phyloP scores from a whole-genome alignment of 1,140 invertebrate species.

The Orussus abietinus region DNA sequence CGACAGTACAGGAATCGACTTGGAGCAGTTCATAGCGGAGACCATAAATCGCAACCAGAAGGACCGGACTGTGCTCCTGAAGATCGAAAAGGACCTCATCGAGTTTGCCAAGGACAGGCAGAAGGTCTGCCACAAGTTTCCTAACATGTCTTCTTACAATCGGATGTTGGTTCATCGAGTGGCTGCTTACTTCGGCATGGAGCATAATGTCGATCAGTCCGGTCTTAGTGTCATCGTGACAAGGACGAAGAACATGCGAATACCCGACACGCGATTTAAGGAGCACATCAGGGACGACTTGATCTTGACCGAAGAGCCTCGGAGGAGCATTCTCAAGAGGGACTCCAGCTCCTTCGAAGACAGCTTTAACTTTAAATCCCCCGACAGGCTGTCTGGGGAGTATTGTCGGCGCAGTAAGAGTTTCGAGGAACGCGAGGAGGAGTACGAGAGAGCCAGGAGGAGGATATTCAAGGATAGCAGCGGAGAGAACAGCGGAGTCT shows the following conservation, averaged over 20 bases:
- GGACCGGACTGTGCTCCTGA: constrained; percentile 78
- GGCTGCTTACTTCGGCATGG: constrained; percentile 88
- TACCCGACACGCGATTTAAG: constrained; percentile 65
- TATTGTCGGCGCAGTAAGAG: constrained; percentile 77
- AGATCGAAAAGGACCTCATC: constrained; percentile 83
- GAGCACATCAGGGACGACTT: constrained; percentile 60
- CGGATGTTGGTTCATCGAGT: constrained; percentile 92
- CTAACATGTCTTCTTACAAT: constrained; percentile 89
- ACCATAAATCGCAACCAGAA: constrained; percentile 87
- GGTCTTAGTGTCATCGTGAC: constrained; percentile 82
- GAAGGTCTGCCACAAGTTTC: constrained; percentile 79
- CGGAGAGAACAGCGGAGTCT: constrained; percentile 38
- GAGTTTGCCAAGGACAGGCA: constrained; percentile 78
- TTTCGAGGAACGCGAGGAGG: constrained; percentile 85
- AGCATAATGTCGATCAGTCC: constrained; percentile 87
- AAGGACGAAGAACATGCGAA: constrained; percentile 70
- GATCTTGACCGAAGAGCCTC: constrained; percentile 62
- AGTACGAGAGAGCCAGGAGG: constrained; percentile 76
- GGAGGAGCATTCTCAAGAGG: constrained; percentile 78
- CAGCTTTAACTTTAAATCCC: constrained; percentile 58
- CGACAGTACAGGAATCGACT: constrained; percentile 76
- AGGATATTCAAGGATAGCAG: constrained; percentile 72
- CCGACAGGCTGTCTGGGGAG: constrained; percentile 60
- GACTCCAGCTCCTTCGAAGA: constrained; percentile 78
- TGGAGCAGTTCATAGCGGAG: constrained; percentile 83